Base-by-base conservation (phyloP, 2,113 vertebrate genomes). In the Macroglossus sobrinus region DNA sequence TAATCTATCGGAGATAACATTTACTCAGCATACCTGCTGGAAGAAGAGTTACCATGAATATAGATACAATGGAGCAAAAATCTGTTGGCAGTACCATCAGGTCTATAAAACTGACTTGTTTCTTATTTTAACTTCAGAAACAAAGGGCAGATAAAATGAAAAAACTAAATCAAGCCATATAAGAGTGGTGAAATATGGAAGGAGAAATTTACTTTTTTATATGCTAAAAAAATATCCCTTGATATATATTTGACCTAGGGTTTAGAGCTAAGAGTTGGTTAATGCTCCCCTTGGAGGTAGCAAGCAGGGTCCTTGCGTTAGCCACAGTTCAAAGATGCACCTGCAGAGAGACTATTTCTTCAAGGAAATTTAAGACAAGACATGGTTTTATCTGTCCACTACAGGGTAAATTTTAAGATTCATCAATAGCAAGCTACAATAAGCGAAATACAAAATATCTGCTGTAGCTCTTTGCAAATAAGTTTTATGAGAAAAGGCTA, bases 111-210 rank as follows among this genome's bases (percentile, higher is more conserved):
- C 22, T 91, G 35, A 26, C 53, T 38, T 78, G 82, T 85, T 78
- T 82, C 61, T 82, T 80, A 84, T 71, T 95, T 89, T 89, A 95
- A 91, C 22, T 63, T 95, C n/a, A 81, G 63, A 96, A 93, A 84
- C 80, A 89, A 95, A 0, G 53, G 35, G 19, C 96, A 7, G 38
- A 45, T 72, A 93, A 92, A 89, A 93, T 72, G 61, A 66, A 94
- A 89, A 94, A 35, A 45, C 12, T 88, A 61, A 93, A 63, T n/a
- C 74, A 85, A 64, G 45, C n/a, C 75, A 71, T 21, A 0, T 68
- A 85, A 76, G 45, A 90, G 16, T 38, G 38, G 3, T 93, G 89
- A 91, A 84, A 7, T 38, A 55, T 16, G 43, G 13, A 85, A 68
- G 22, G 4, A 94, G 38, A 47, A 63, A 19, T 19, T 53, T 86